A percentile compares a stretch with the other conserved stretches of the same genome.
These are phyloP conservation scores for Ichneumon xanthorius DNA, from an alignment of 2,888 invertebrate genomes.

Conservation along the genomic window DNA sequence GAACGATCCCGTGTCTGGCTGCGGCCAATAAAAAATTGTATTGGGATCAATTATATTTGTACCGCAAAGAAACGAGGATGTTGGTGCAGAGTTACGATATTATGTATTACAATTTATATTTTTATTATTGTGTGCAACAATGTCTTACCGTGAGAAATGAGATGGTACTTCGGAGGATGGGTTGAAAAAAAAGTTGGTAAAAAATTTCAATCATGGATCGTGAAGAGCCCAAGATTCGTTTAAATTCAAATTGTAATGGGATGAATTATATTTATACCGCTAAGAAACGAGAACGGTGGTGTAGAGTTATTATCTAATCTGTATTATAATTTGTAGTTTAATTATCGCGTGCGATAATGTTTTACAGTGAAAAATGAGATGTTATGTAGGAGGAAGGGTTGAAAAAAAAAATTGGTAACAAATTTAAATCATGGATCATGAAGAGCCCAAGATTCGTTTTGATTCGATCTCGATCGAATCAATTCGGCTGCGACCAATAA, in stretches of 20 bases:
- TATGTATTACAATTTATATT: background rate
- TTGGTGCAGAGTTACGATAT: background rate
- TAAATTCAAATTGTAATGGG: background rate
- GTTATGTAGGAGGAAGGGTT: too few relatives aligned
- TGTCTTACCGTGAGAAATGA: background rate
- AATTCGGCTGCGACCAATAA: background rate
- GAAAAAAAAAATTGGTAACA: too few relatives aligned
- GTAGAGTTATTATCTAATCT: background rate
- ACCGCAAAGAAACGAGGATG: slow-evolving; percentile 13
- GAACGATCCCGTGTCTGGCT: background rate
- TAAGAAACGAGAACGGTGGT: background rate
- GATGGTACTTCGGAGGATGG: background rate
- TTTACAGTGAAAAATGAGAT: background rate
- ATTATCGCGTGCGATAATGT: background rate
- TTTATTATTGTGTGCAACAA: background rate
- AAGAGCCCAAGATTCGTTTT: too few relatives aligned
- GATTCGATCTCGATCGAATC: background rate
- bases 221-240: too few relatives aligned
- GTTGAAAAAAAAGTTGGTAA: background rate
- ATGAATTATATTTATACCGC: slow-evolving; percentile 11
- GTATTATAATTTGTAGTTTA: background rate
- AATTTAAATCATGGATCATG: too few relatives aligned
- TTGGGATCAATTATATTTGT: slow-evolving; percentile 23
- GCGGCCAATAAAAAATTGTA: background rate
- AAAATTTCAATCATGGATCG: background rate